Conservation (phyloP, 2,797 vertebrate species). For the Taeniopygia guttata region DNA sequence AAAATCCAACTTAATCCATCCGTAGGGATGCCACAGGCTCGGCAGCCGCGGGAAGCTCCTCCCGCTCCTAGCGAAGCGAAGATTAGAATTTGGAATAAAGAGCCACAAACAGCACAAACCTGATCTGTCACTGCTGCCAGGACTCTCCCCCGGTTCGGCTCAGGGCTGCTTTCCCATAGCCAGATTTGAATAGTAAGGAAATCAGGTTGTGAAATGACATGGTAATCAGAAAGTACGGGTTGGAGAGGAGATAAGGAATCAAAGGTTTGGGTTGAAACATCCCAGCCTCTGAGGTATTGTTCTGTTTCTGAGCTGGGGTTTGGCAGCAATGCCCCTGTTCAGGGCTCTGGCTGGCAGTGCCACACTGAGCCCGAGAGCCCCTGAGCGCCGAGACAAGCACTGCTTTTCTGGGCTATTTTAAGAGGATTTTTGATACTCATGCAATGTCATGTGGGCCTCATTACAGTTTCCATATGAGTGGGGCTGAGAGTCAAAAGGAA, state of each 20-base stretch:
- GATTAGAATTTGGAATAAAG: neutral
- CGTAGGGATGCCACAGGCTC: fast-evolving
- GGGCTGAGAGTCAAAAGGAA: neutral
- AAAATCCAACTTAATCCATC: fast-evolving
- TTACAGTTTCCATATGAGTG: neutral
- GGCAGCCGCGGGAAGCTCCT: neutral
- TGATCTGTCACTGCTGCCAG: neutral
- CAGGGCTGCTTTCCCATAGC: neutral
- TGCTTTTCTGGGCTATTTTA: too few relatives aligned
- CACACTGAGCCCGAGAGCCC: fast-evolving
- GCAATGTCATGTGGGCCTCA: fast-evolving
- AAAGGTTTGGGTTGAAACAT: neutral
- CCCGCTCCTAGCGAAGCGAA: neutral
- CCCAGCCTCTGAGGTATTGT: neutral
- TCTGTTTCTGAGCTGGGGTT: neutral
- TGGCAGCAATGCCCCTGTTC: fast-evolving
- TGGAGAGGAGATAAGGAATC: constrained; percentile 16
- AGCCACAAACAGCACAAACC: neutral
- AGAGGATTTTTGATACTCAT: fast-evolving
- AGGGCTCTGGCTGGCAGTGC: neutral
- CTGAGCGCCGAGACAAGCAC: fast-evolving
- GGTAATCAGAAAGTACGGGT: neutral
- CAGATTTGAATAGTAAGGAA: constrained; percentile 23
- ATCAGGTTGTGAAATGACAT: neutral
- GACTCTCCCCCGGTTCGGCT: fast-evolving